These are phyloP conservation scores for Temnothorax longispinosus DNA, from an alignment of 1,140 invertebrate species.

Conservation along the genomic window DNA sequence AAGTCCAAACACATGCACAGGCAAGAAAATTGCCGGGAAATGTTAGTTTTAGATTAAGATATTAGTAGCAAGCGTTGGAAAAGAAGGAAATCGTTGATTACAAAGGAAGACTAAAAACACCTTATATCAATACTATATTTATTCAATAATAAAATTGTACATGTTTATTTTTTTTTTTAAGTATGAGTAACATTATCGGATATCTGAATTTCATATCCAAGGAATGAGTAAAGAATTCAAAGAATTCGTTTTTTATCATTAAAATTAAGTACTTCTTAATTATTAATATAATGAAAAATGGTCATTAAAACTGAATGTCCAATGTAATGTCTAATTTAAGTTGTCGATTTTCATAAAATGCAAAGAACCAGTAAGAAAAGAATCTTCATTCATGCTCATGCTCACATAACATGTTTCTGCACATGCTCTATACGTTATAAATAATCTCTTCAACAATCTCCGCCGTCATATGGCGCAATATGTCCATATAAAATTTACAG, in stretches of 20 bases:
- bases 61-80: constrained; percentile 82
- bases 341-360: constrained; percentile 59
- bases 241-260: constrained; percentile 7
- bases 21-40: constrained; percentile 41
- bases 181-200: constrained; percentile 56
- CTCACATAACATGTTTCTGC: constrained; percentile 62
- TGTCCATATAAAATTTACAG: background rate
- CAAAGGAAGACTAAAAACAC: constrained; percentile 78
- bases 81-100: constrained; percentile 70
- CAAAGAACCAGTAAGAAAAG: constrained; percentile 64
- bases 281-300: constrained; percentile 15
- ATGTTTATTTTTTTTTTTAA: constrained; percentile 49
- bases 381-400: constrained; percentile 78
- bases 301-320: constrained; percentile 55
- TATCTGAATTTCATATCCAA: constrained; percentile 29
- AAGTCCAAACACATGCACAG: constrained; percentile 44
- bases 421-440: constrained; percentile 64
- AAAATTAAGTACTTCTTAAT: constrained; percentile 38
- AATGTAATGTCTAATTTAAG: constrained; percentile 10
- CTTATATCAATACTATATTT: constrained; percentile 78
- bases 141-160: constrained; percentile 79
- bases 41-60: constrained; percentile 81
- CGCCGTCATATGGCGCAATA: constrained; percentile 46
- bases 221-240: background rate
- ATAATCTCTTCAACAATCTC: constrained; percentile 30